Base-by-base conservation (phyloP, 1,140 invertebrate species). In the Drosophila miranda region DNA sequence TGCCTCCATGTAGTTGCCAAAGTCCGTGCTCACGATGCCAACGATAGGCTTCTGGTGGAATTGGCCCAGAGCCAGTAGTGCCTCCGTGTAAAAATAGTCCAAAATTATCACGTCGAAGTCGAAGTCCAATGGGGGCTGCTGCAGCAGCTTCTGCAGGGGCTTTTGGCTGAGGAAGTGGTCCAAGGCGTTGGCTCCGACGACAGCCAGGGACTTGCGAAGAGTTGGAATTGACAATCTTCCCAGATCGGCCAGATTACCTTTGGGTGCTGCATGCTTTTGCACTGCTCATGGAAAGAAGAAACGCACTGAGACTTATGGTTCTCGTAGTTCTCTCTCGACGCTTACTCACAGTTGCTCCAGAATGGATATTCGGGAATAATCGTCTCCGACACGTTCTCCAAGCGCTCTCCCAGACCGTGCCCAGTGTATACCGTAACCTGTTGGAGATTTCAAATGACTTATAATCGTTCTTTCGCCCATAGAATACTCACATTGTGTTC, bases 101-200 rank as follows among this genome's bases (percentile, higher is more conserved):
- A 91, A 54, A 21, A 93, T 81, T 2, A 93, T 90, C 1, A 92
- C 54, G 77, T 93, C 92, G 57, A 89, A 93, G 23, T 91, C 90
- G 58, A 92, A 90, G 5, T 90, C 70, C 5, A 64, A 58, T 5
- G 52, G 50, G 2, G 73, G 51, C 6, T 67, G 46, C 41, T 86
- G 21, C 6, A 90, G 38, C 16, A 91, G 41, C 6, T 66, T 34
- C 44, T 86, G 71, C 14, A 91, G 3, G 9, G 76, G 42, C 2
- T 68, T 13, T 45, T 80, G 71, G 2, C 70, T 13, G 2, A 91
- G 57, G 52, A 89, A 90, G 42, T 90, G 72, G 28, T 90, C 89
- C 26, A 87, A 42, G 0, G 80, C 64, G 0, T 51, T 58, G 0
- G 69, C 67, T 7, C 90, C 88, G 6, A 90, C 73, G 3, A 0